These are phyloP conservation scores for Odocoileus hemionus DNA, from an alignment of 2,113 vertebrate genomes.

Conservation along the genomic window DNA sequence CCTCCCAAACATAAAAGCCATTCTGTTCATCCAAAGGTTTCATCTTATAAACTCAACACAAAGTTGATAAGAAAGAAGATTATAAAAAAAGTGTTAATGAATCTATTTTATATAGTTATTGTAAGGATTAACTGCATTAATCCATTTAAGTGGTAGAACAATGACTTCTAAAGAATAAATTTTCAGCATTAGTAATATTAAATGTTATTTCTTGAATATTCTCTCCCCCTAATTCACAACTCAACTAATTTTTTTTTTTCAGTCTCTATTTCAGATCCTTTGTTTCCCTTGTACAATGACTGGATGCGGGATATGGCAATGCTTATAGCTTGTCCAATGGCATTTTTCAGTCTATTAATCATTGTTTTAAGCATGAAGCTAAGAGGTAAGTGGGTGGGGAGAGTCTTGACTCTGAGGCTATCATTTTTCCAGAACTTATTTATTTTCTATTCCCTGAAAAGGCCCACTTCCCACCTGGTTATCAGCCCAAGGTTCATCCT, in stretches of 20 bases:
- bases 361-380: rapidly evolving
- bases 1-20: background rate
- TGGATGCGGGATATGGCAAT: rapidly evolving
- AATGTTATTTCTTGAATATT: background rate
- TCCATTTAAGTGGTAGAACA: background rate
- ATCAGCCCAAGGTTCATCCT: background rate
- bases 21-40: background rate
- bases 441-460: background rate
- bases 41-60: background rate
- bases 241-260: background rate
- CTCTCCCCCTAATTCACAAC: background rate
- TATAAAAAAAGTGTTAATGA: background rate
- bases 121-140: background rate
- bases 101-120: background rate
- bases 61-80: background rate
- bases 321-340: rapidly evolving
- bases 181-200: background rate
- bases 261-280: constrained; percentile 40
- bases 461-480: background rate
- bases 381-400: background rate
- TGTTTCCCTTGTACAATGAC: background rate
- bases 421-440: background rate
- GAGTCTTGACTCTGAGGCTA: background rate
- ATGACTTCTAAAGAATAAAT: background rate
- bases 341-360: rapidly evolving